phyloP scores from a whole-genome alignment of 2,113 vertebrate genomes.

The Desmodus rotundus region DNA sequence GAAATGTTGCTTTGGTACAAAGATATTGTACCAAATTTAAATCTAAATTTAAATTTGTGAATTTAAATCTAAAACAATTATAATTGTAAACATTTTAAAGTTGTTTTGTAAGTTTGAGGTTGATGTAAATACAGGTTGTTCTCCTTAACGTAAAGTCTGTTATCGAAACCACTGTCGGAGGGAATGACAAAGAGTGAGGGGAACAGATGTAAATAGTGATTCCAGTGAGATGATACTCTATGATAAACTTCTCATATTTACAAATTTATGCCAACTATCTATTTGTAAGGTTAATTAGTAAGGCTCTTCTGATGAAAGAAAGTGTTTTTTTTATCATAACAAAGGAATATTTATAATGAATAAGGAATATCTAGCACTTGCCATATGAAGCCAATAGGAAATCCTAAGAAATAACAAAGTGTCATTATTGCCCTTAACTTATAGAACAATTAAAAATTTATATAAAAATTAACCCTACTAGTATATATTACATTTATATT shows the following conservation, averaged over 20 bases:
- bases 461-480: not conserved
- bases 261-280: not conserved
- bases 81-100: not conserved
- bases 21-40: not conserved
- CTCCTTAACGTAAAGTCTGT: not conserved
- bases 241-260: not conserved
- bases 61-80: not conserved
- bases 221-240: not conserved
- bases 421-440: not conserved
- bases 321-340: not conserved
- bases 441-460: not conserved
- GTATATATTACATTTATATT: not conserved
- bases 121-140: not conserved
- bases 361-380: not conserved
- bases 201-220: not conserved
- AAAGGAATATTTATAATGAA: not conserved
- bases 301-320: not conserved
- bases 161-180: not conserved
- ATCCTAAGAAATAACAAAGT: not conserved
- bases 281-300: not conserved
- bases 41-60: not conserved
- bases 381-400: not conserved
- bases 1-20: not conserved
- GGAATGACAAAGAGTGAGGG: not conserved
- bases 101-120: not conserved